Evolutionary conservation across 2,797 vertebrate genomes (phyloP).

Genomic region (Crenuchus spilurus): DNA sequence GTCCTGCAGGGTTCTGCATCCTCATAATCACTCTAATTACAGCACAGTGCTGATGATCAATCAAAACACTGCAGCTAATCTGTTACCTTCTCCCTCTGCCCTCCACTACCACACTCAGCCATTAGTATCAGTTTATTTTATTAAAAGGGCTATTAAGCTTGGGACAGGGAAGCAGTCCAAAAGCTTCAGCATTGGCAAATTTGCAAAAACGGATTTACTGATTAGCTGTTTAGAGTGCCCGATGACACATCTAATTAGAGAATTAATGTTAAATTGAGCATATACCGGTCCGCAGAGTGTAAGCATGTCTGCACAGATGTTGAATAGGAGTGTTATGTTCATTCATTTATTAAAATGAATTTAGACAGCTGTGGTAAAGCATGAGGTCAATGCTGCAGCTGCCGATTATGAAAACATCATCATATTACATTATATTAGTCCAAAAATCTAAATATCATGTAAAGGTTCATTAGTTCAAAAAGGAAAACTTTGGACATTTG

Average conservation of each 20-base stretch:
- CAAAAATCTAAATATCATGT: conserved; percentile 36
- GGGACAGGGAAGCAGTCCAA: conserved; percentile 42
- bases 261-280: conserved; percentile 82
- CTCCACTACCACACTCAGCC: conserved; percentile 31
- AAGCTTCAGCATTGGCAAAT: conserved; percentile 11
- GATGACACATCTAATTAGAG: conserved; percentile 64
- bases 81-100: conserved; percentile 48
- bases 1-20: conserved; percentile 69
- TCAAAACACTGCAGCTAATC: conserved; percentile 56
- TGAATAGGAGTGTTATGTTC: conserved; percentile 67
- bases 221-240: conserved; percentile 47
- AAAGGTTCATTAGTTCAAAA: too few relatives aligned
- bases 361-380: conserved; percentile 24
- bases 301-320: conserved; percentile 79
- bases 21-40: conserved; percentile 78
- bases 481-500: too few relatives aligned
- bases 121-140: conserved; percentile 55
- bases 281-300: conserved; percentile 79
- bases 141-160: conserved; percentile 48
- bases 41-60: conserved; percentile 71
- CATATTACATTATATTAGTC: background rate
- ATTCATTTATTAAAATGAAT: conserved; percentile 43
- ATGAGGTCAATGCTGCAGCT: background rate
- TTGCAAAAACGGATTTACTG: conserved; percentile 48
- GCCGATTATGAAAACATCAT: conserved; percentile 20